Evolutionary conservation across 2,888 invertebrate genomes (phyloP), one percentile per base, ranked within the genome.

Genomic region (Hydraecia micacea): DNA sequence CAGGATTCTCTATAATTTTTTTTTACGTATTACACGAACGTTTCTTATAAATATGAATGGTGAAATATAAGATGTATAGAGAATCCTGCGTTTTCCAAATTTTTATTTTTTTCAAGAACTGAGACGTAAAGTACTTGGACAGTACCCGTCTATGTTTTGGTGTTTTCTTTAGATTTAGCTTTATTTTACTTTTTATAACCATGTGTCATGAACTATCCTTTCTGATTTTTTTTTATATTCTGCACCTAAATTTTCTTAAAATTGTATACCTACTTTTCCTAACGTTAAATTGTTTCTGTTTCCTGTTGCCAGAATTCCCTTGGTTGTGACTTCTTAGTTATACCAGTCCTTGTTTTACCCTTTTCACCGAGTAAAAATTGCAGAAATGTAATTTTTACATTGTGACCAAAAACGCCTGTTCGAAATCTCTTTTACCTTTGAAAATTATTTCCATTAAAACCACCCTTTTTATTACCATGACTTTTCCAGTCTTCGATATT

Each of bases 101-200:
- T 84, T 87, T 90, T 77, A 71, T 87, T 73, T 70, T 70, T 81
- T 81, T 83, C 63, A 79, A 83, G 76, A 88, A 81, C 90, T 88
- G 93, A 91, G 93, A 91, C 85, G 80, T 75, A 97, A 95, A 94
- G 96, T 96, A 95, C 95, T 93, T 87, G 70, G 94, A 95, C 95
- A 92, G 92, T 96, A 96, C 95, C 93, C 82, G 81, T 92, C 92
- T 93, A 92, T 91, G 92, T 89, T 89, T 88, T 82, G 75, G 89
- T 88, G 93, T 94, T 93, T 93, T 93, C 88, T 91, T 77, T 91
- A 89, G 89, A 88, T 86, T 86, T 86, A 88, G 83, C 71, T 84
- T 84, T 78, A 77, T 85, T 76, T 73, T 81, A 69, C 32, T 39
- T 18, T 77, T 49, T 74, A 13, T 60, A 55, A 67, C 66, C 63